Percentiles rank a stretch among this genome's conserved stretches.
phyloP scores from a whole-genome alignment of 2,888 invertebrate genomes.

The Apoda limacodes region DNA sequence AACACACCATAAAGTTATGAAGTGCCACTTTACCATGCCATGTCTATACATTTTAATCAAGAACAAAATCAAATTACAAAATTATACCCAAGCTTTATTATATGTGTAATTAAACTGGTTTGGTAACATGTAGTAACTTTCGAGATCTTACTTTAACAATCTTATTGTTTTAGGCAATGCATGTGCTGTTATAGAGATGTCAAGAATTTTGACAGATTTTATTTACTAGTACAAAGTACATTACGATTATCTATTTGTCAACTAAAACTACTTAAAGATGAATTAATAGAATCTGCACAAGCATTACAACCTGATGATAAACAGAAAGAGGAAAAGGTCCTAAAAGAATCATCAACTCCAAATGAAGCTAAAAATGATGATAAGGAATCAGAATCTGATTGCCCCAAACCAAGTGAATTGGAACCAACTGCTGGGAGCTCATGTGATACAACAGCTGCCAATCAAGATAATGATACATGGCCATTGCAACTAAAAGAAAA shows the following conservation, averaged over 20 bases:
- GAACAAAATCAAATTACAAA: too few species aligned
- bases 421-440: conserved; percentile 24
- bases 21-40: too few species aligned
- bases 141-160: too few species aligned
- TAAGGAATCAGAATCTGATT: conserved; percentile 29
- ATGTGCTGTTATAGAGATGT: conserved; percentile 95
- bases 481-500: conserved; percentile 88
- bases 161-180: conserved; percentile 86
- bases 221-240: conserved; percentile 88
- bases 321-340: conserved; percentile 27
- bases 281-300: conserved; percentile 55
- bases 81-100: too few species aligned
- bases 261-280: conserved; percentile 77
- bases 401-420: conserved; percentile 28
- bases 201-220: conserved; percentile 93
- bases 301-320: conserved; percentile 33
- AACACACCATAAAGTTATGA: too few species aligned
- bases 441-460: conserved; percentile 16
- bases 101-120: too few species aligned
- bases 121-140: too few species aligned
- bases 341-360: conserved; percentile 25
- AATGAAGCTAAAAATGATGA: conserved; percentile 30
- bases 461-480: conserved; percentile 71
- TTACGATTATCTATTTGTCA: conserved; percentile 86
- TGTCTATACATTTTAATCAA: too few species aligned